These are phyloP conservation scores for Mesitornis unicolor DNA, from an alignment of 2,113 vertebrate genomes.

Conservation along the genomic window DNA sequence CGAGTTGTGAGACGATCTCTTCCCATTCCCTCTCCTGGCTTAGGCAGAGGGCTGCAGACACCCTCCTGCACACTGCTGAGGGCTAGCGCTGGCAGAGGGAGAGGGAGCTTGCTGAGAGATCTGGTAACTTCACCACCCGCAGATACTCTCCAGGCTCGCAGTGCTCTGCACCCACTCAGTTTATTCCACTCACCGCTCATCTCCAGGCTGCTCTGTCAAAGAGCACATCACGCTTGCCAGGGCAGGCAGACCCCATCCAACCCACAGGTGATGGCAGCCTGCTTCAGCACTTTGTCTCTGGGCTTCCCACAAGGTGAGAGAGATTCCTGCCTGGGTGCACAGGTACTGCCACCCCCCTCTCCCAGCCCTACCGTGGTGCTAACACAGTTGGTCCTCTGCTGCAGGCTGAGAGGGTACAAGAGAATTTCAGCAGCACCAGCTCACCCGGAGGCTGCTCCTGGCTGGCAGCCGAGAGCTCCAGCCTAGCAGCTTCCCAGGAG, in stretches of 20 bases:
- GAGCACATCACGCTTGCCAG: not conserved
- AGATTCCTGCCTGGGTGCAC: not conserved
- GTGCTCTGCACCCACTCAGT: not conserved
- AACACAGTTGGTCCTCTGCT: no score
- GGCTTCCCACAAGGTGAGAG: not conserved
- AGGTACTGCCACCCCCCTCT: not conserved
- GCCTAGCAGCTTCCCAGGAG: rapidly evolving
- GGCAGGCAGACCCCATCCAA: not conserved
- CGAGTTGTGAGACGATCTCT: not conserved
- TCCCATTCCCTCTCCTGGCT: not conserved
- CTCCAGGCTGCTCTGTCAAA: not conserved
- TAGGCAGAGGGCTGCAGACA: not conserved
- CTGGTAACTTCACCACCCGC: not conserved
- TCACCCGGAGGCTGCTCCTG: not conserved
- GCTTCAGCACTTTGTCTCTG: rapidly evolving
- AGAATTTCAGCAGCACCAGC: not conserved
- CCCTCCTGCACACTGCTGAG: not conserved
- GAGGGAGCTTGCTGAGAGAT: not conserved
- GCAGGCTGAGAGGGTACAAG: no score
- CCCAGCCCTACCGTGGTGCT: not conserved
- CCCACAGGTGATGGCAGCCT: not conserved
- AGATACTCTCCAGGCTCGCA: not conserved
- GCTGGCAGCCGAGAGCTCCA: not conserved
- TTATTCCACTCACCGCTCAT: slow-evolving; percentile 8
- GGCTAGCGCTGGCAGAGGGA: not conserved